These are phyloP conservation scores for Parazoanthus atlanticus DNA, from an alignment of 92 coral and sea anemone species.

Conservation along the genomic window DNA sequence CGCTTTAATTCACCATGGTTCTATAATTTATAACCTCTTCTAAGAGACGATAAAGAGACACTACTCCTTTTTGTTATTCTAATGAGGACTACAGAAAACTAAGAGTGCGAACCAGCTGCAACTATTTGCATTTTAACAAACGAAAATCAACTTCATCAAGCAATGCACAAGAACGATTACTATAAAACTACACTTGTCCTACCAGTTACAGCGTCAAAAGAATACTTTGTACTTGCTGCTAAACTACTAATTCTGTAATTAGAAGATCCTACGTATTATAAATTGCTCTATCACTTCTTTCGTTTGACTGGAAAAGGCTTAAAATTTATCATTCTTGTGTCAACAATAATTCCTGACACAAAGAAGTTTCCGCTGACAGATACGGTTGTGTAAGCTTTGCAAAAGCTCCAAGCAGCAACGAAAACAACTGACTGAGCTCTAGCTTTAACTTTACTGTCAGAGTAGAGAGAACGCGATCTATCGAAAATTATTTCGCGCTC, in stretches of 20 bases:
- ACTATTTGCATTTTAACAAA: constrained; percentile 73
- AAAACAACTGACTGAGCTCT: background rate
- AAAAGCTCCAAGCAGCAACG: background rate
- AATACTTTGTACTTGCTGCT: background rate
- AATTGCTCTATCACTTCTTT: background rate
- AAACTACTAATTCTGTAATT: background rate
- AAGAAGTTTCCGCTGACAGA: constrained; percentile 15
- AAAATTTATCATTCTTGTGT: background rate
- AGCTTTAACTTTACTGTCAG: background rate
- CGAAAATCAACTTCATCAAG: constrained; percentile 42
- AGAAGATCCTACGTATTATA: background rate
- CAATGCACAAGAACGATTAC: constrained; percentile 19
- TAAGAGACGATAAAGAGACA: constrained; percentile 20
- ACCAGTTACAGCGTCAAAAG: background rate
- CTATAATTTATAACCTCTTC: constrained; percentile 33
- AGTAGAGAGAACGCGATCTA: background rate
- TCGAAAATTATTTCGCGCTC: background rate
- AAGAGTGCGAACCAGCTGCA: constrained; percentile 63
- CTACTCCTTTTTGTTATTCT: constrained; percentile 59
- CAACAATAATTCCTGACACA: constrained; percentile 32
- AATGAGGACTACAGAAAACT: constrained; percentile 54
- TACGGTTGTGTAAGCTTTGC: background rate
- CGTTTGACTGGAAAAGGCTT: constrained; percentile 23
- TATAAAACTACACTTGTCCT: background rate
- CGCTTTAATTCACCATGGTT: constrained; percentile 13